A percentile compares a stretch with the other conserved stretches of the same genome.
phyloP scores from a whole-genome alignment of 2,113 vertebrate genomes.

The Apeltes quadracus region DNA sequence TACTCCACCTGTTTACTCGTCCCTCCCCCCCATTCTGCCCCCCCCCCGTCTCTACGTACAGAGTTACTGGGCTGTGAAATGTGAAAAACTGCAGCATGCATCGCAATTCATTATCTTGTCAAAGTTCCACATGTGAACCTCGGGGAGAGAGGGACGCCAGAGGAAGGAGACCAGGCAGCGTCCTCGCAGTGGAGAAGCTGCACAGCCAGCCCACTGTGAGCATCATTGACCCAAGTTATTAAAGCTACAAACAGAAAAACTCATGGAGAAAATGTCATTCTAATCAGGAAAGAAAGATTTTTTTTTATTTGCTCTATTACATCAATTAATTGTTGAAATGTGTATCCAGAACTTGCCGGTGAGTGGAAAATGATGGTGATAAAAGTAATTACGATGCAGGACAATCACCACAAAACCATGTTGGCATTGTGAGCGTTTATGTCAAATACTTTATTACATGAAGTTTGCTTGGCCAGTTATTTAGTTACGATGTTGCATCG shows the following conservation, averaged over 20 bases:
- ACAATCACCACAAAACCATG: neutral
- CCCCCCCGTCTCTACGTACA: slow-evolving; percentile 32
- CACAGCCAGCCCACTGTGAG: no score
- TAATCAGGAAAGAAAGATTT: neutral
- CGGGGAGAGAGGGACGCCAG: slow-evolving; percentile 5
- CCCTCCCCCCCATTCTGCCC: neutral
- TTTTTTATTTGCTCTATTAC: no score
- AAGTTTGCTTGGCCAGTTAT: neutral
- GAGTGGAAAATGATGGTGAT: neutral
- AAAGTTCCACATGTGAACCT: slow-evolving; percentile 71
- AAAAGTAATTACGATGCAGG: neutral
- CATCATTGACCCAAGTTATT: no score
- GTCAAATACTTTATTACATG: neutral
- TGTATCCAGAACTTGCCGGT: neutral
- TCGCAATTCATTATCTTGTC: slow-evolving; percentile 82
- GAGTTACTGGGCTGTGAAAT: slow-evolving; percentile 80
- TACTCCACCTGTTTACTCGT: slow-evolving; percentile 12
- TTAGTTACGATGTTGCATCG: neutral
- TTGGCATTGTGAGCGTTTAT: neutral
- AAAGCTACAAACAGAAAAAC: neutral
- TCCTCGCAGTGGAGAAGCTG: slow-evolving; percentile 18
- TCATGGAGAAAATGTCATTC: neutral
- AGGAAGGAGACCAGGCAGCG: slow-evolving; percentile 16
- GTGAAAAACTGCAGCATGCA: slow-evolving; percentile 78
- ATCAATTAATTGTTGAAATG: neutral